These are phyloP conservation scores for Pungitius pungitius DNA, from an alignment of 2,113 vertebrate genomes.

Conservation along the genomic window DNA sequence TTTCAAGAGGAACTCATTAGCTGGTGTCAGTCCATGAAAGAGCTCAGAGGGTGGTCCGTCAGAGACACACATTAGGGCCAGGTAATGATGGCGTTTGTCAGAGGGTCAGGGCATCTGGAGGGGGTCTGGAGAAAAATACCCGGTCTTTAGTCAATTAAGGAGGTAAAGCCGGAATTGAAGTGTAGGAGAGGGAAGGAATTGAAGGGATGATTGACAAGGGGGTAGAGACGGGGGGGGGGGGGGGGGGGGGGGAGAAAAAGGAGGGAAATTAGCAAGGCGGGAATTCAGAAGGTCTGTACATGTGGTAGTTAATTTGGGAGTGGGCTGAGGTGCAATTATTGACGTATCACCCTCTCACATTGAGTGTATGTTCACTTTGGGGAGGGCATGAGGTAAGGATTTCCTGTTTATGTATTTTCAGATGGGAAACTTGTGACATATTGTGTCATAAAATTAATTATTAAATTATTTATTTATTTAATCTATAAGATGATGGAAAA, in stretches of 20 bases:
- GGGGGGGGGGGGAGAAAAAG: too few relatives aligned
- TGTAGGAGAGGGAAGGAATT: background rate
- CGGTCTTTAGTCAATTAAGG: conserved; percentile 20
- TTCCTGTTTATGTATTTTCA: too few relatives aligned
- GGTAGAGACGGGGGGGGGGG: background rate
- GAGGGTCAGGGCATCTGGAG: conserved; percentile 42
- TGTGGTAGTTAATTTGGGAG: conserved; percentile 51
- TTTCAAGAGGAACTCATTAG: conserved; percentile 56
- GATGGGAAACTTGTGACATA: too few relatives aligned
- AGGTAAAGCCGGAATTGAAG: background rate
- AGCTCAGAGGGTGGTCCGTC: conserved; percentile 45
- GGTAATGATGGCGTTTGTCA: conserved; percentile 49
- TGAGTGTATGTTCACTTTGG: conserved; percentile 25
- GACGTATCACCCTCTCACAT: conserved; percentile 24
- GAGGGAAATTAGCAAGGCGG: background rate
- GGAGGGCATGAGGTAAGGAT: conserved; percentile 14
- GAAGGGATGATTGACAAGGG: conserved; percentile 13
- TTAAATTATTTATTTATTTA: too few relatives aligned
- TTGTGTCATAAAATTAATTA: background rate
- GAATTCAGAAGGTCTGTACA: conserved; percentile 45
- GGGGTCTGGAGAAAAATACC: conserved; percentile 25
- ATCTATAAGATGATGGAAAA: too few relatives aligned
- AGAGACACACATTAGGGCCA: conserved; percentile 33
- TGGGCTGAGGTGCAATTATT: conserved; percentile 50
- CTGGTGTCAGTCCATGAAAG: background rate